Base-by-base conservation (phyloP, 2,113 vertebrate genomes). In the Paraplagusia blochii region DNA sequence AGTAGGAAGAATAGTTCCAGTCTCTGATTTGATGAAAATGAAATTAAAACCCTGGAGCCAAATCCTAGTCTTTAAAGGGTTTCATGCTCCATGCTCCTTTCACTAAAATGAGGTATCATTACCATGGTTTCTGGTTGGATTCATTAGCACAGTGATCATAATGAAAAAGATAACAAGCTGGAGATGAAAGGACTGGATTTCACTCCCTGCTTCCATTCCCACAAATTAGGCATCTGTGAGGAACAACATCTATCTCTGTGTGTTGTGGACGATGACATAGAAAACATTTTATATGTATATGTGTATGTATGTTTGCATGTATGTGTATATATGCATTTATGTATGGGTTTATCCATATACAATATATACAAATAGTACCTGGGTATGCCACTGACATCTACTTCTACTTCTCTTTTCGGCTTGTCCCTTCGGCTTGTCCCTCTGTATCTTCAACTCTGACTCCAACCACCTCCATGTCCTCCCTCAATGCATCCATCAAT, bases 161-260 rank as follows among this genome's bases (percentile, higher is more conserved):
- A 70, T 76, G 72, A 70, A 76, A 73, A 66, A 77, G 71, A 81
- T 76, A 76, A 73, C 63, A 85, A 83, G 79, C 39, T 1, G n/a
- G 44, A 73, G 70, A 84, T 79, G 65, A 84, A 79, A 77, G 77
- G 63, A 72, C 38, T 60, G 50, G 69, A 56, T 65, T 69, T 72
- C 46, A 63, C 53, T 72, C 40, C 33, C 58, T 44, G 69, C 43
- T 58, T 61, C 60, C 56, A 53, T 51, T 68, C 29, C 54, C 19
- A 64, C 68, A 84, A 79, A 84, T 70, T 68, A 60, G 64, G 36
- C 58, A 35, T 63, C 58, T n/a, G n/a, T 48, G 58, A 67, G 54
- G 61, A 81, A 79, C 59, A 76, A 67, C 59, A 58, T 46, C 45
- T 70, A 50, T 35, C 40, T 69, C 49, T 56, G 44, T 53, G 59